Percentiles rank a stretch among this genome's conserved stretches.
These are phyloP conservation scores for Isurus oxyrinchus DNA, from an alignment of 2,113 vertebrate genomes.

Conservation along the genomic window DNA sequence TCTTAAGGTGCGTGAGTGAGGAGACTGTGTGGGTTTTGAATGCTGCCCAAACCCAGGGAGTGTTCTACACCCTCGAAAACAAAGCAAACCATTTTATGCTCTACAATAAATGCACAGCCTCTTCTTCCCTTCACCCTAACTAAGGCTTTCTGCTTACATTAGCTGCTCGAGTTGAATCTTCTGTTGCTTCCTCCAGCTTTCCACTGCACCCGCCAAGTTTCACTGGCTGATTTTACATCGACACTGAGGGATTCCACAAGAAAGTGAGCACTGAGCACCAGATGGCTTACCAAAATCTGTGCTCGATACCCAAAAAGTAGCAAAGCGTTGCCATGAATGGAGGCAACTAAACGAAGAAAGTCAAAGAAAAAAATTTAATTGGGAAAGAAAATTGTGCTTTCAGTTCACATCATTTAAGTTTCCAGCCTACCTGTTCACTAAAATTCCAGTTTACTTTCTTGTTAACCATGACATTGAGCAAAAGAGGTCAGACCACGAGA, in stretches of 20 bases:
- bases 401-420: background rate
- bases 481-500: background rate
- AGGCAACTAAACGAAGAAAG: background rate
- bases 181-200: background rate
- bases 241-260: background rate
- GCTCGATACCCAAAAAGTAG: background rate
- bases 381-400: background rate
- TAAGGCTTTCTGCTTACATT: background rate
- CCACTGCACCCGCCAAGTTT: background rate
- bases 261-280: background rate
- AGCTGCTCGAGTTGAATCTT: background rate
- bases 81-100: background rate
- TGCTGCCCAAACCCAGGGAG: background rate
- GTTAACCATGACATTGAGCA: background rate
- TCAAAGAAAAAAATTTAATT: background rate
- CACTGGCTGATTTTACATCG: background rate
- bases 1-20: background rate
- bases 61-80: background rate
- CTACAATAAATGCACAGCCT: background rate
- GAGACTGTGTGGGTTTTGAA: background rate
- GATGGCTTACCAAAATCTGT: background rate
- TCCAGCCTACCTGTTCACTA: background rate
- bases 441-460: background rate
- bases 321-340: background rate
- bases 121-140: background rate